These are phyloP conservation scores for Anas acuta DNA, from an alignment of 2,797 vertebrate genomes.

Conservation along the genomic window DNA sequence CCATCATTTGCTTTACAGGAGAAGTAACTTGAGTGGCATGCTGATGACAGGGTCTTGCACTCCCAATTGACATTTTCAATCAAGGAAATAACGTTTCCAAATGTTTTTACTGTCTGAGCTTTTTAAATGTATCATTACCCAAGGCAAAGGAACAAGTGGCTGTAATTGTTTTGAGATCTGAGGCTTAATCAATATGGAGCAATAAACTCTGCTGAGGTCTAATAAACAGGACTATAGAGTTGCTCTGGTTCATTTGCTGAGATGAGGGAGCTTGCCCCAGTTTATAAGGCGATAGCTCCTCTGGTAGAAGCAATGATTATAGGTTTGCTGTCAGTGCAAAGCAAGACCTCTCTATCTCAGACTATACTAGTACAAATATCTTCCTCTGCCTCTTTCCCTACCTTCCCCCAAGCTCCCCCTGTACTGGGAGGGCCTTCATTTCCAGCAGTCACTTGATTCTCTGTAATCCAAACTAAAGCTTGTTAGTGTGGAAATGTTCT, in stretches of 20 bases:
- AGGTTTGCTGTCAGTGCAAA: not conserved
- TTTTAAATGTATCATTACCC: not conserved
- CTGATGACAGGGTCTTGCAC: not conserved
- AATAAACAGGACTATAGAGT: not conserved
- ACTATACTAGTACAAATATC: not conserved
- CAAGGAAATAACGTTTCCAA: not conserved
- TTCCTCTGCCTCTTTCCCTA: not conserved
- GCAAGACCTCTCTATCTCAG: not conserved
- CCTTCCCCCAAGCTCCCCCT: not conserved
- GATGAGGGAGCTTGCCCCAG: not conserved
- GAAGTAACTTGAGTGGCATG: not conserved
- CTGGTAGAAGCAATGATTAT: not conserved
- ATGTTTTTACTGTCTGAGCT: not conserved
- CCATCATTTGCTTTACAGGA: not conserved
- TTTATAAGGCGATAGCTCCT: not conserved
- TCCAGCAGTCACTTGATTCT: not conserved
- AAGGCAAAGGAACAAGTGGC: not conserved
- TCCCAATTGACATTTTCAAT: not conserved
- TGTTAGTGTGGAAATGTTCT: not conserved
- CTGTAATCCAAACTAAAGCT: not conserved
- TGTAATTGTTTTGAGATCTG: conserved; percentile 2
- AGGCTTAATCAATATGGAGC: not conserved
- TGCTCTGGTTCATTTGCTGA: not conserved
- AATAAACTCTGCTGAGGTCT: not conserved
- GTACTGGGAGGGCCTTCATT: not conserved